Percentiles rank a stretch among this genome's conserved stretches.
Evolutionary conservation across 2,888 invertebrate genomes (phyloP).

Genomic region (Ochropleura leucogaster): DNA sequence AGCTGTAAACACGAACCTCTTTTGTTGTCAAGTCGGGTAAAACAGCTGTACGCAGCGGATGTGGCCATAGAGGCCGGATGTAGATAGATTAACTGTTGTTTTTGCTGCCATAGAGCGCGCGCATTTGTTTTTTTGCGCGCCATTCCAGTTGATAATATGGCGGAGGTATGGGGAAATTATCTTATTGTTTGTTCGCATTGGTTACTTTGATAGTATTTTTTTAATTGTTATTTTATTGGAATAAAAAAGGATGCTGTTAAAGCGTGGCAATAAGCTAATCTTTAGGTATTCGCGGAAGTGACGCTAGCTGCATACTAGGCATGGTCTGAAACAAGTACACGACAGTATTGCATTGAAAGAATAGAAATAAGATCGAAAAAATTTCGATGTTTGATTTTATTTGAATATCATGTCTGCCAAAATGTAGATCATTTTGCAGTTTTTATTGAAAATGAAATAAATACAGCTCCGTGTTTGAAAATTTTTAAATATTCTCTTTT

Average conservation of each 20-base stretch:
- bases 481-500: too few relatives aligned
- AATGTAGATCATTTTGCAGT: too few relatives aligned
- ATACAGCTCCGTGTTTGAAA: too few relatives aligned
- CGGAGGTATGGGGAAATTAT: conserved; percentile 25
- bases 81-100: conserved; percentile 65
- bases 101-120: conserved; percentile 57
- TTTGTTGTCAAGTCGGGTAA: conserved; percentile 49
- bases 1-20: conserved; percentile 46
- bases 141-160: conserved; percentile 29
- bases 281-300: too few relatives aligned
- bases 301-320: too few relatives aligned
- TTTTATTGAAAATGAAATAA: too few relatives aligned
- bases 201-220: conserved; percentile 11
- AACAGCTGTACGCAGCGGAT: conserved; percentile 66
- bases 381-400: too few relatives aligned
- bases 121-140: conserved; percentile 57
- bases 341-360: too few relatives aligned
- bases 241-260: not conserved
- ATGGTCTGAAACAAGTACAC: too few relatives aligned
- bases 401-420: too few relatives aligned
- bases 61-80: conserved; percentile 62
- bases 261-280: too few relatives aligned
- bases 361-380: too few relatives aligned
- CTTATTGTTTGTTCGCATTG: conserved; percentile 14
- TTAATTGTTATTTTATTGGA: conserved; percentile 23